These are phyloP conservation scores for Rallus crepitans DNA, from an alignment of 2,797 vertebrate genomes.

Conservation along the genomic window DNA sequence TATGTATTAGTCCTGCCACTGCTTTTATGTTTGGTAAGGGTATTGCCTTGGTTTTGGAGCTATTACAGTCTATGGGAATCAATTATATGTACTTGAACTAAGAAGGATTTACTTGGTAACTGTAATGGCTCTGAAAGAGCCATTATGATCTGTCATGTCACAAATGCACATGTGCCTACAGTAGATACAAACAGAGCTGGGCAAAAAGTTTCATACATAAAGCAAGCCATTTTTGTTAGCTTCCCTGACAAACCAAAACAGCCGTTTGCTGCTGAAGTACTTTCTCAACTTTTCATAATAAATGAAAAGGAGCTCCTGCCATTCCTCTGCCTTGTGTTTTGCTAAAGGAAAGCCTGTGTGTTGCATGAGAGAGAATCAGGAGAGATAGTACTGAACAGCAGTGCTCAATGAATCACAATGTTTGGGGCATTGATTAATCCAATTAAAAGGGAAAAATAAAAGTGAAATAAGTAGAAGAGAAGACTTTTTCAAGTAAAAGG, in stretches of 20 bases:
- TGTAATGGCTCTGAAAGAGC: constrained; percentile 79
- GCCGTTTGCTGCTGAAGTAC: not conserved
- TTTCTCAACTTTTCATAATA: constrained; percentile 17
- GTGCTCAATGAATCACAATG: not conserved
- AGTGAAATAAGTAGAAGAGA: not conserved
- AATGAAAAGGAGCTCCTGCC: not conserved
- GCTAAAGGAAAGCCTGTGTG: not conserved
- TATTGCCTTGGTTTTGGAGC: constrained; percentile 77
- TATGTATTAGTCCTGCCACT: constrained; percentile 71
- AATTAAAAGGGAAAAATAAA: not conserved
- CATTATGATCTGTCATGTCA: constrained; percentile 73
- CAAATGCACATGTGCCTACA: constrained; percentile 45
- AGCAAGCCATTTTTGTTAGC: constrained; percentile 6
- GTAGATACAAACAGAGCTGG: constrained; percentile 36
- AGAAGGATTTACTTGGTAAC: constrained; percentile 81
- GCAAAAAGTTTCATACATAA: constrained; percentile 33
- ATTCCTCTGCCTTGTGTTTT: not conserved
- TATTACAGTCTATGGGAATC: constrained; percentile 80
- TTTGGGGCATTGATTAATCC: not conserved
- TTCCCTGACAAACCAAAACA: constrained; percentile 11
- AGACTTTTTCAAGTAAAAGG: not conserved
- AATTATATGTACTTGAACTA: constrained; percentile 79
- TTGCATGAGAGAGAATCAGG: not conserved
- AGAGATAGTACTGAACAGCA: not conserved
- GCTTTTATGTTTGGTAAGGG: constrained; percentile 76